Evolutionary conservation across 2,888 invertebrate genomes (phyloP).

Genomic region (Branchipolynoe longqiensis): DNA sequence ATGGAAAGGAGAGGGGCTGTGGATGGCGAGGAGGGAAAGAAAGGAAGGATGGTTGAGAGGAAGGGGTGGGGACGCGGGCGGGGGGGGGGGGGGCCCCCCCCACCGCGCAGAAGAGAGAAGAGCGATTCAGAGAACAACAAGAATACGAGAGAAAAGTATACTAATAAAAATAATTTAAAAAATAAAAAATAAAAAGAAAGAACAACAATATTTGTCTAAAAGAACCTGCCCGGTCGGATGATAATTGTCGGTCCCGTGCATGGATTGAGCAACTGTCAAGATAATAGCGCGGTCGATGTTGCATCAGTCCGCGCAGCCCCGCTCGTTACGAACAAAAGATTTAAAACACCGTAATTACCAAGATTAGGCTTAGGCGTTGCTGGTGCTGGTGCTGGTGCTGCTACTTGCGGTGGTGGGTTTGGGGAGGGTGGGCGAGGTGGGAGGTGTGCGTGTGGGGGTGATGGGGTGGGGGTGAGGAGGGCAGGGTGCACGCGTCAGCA

Average conservation of each 20-base stretch:
- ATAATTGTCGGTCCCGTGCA: conserved; percentile 43
- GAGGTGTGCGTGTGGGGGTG: neutral
- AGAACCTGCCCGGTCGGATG: conserved; percentile 12
- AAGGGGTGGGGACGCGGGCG: too few relatives aligned
- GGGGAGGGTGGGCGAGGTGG: neutral
- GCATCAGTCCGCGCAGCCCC: neutral
- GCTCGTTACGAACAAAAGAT: conserved; percentile 54
- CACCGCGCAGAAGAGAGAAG: too few relatives aligned
- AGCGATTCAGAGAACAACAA: too few relatives aligned
- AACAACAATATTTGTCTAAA: too few relatives aligned
- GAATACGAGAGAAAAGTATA: too few relatives aligned
- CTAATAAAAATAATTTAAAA: too few relatives aligned
- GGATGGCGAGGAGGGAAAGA: too few relatives aligned
- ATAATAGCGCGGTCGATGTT: conserved; percentile 41
- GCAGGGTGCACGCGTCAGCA: neutral
- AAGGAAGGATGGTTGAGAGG: too few relatives aligned
- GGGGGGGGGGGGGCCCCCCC: too few relatives aligned
- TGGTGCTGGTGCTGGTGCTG: neutral
- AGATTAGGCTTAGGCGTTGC: conserved; percentile 37
- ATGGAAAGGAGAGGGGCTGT: too few relatives aligned
- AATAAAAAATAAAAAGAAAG: too few relatives aligned
- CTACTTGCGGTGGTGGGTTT: neutral
- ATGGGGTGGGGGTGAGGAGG: neutral
- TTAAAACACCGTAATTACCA: conserved; percentile 44
- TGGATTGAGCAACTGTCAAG: conserved; percentile 53